These are phyloP conservation scores for Automeris io DNA, from an alignment of 2,888 invertebrate genomes.

Conservation along the genomic window DNA sequence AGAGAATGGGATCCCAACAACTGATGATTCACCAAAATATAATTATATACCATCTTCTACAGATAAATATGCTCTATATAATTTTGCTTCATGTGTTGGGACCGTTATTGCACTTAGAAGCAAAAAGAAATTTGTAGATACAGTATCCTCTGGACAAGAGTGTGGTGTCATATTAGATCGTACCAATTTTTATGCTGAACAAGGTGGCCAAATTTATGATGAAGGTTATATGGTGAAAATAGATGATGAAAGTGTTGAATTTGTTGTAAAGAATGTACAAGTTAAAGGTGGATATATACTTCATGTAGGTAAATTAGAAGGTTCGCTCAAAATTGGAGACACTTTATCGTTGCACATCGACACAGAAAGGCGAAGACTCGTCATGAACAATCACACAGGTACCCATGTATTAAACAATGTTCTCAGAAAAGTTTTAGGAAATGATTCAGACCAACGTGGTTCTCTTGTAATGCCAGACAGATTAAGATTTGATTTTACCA, in stretches of 20 bases:
- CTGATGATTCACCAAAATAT: constrained; percentile 96
- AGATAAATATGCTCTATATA: constrained; percentile 83
- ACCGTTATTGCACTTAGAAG: constrained; percentile 89
- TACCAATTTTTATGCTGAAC: constrained; percentile 98
- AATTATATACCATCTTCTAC: constrained; percentile 83
- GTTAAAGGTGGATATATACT: constrained; percentile 97
- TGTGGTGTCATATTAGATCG: constrained; percentile 94
- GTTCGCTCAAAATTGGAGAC: constrained; percentile 89
- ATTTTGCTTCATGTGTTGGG: constrained; percentile 83
- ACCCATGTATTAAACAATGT: constrained; percentile 98
- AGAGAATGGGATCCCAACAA: constrained; percentile 83
- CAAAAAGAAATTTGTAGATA: constrained; percentile 90
- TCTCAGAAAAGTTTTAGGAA: constrained; percentile 90
- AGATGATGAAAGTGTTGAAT: constrained; percentile 91
- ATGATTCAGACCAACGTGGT: constrained; percentile 96
- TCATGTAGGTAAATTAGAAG: constrained; percentile 94
- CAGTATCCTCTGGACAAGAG: constrained; percentile 89
- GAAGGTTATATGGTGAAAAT: constrained; percentile 92
- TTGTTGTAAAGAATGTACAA: constrained; percentile 94
- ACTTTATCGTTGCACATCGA: constrained; percentile 89
- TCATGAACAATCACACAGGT: constrained; percentile 99
- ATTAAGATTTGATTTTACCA: constrained; percentile 97
- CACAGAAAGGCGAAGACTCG: constrained; percentile 86
- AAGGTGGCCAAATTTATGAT: constrained; percentile 99
- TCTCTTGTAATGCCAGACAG: constrained; percentile 98